phyloP scores from a whole-genome alignment of 1,140 invertebrate species.

The Cyphomyrmex costatus region DNA sequence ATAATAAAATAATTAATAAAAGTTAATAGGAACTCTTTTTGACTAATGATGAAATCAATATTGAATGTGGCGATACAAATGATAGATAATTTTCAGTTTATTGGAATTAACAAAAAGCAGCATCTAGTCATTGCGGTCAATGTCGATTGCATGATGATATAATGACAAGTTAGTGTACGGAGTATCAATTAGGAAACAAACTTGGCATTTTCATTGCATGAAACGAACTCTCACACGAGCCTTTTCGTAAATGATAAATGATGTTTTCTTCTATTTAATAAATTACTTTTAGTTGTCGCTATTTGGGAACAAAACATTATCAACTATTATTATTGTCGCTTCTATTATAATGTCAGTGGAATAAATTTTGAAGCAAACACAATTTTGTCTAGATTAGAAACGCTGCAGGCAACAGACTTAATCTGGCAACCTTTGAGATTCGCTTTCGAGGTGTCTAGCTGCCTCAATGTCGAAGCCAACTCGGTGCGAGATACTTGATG shows the following conservation, averaged over 20 bases:
- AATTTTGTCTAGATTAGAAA: not conserved
- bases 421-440: constrained; percentile 76
- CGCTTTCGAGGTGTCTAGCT: constrained; percentile 74
- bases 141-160: constrained; percentile 5
- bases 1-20: constrained; percentile 19
- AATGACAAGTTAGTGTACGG: not conserved
- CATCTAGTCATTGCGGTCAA: constrained; percentile 27
- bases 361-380: not conserved
- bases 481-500: constrained; percentile 62
- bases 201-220: not conserved
- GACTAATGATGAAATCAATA: constrained; percentile 11
- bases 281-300: not conserved
- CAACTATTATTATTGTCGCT: not conserved
- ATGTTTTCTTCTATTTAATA: not conserved
- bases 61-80: not conserved
- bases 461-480: constrained; percentile 75
- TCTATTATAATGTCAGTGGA: not conserved
- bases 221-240: not conserved
- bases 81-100: constrained; percentile 1
- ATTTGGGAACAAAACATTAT: not conserved
- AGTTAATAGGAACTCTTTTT: constrained; percentile 16
- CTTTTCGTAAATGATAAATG: constrained; percentile 27
- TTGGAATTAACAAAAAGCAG: constrained; percentile 13
- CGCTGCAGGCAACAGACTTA: constrained; percentile 11
- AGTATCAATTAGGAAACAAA: not conserved